Evolutionary conservation across 1,140 invertebrate species (phyloP), one percentile per base, ranked within the genome.

Genomic region (Drosophila lacteicornis): DNA sequence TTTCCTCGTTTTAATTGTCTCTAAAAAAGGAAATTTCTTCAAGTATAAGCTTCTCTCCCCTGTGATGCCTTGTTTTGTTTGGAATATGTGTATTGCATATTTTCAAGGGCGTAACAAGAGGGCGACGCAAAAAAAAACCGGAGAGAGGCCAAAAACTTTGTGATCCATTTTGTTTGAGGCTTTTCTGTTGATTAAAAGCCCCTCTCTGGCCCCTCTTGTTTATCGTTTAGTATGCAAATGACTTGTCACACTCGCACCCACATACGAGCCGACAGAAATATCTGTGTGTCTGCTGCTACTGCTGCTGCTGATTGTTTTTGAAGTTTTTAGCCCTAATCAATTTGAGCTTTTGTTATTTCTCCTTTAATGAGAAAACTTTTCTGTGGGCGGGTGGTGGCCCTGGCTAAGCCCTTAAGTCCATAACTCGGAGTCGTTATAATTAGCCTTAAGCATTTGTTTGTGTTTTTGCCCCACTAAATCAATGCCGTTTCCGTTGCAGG

Each of bases 241-340:
- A 85, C 84, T 85, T 79, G 69, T 79, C 80, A 79, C 75, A 80
- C 74, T 66, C 33, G 17, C 19, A 12, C 6, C 30, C 36, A 4
- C 42, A 30, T 46, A 33, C 19, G 30, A 19, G 17, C 13, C 33
- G 13, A 7, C 19, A n/a, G 45, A 42, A 49, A 43, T 66, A 40
- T 33, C 22, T 47, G 46, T 67, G 74, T 57, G 78, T 77, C 80
- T 80, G 66, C 55, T 74, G 59, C 43, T 46, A 17, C 45, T 19
- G 9, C 77, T 81, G 75, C 57, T 75, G 50, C 71, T 87, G 84
- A 87, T 87, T 87, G 83, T 87, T 87, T 87, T 88, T 82, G 82
- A 87, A 82, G 82, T 87, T 76, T 80, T 80, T 80, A 88, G 83
- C 83, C 84, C 83, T 88, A 88, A 87, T 87, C 83, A 88, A 87